phyloP scores from a whole-genome alignment of 2,113 vertebrate species.

The Polypterus senegalus region DNA sequence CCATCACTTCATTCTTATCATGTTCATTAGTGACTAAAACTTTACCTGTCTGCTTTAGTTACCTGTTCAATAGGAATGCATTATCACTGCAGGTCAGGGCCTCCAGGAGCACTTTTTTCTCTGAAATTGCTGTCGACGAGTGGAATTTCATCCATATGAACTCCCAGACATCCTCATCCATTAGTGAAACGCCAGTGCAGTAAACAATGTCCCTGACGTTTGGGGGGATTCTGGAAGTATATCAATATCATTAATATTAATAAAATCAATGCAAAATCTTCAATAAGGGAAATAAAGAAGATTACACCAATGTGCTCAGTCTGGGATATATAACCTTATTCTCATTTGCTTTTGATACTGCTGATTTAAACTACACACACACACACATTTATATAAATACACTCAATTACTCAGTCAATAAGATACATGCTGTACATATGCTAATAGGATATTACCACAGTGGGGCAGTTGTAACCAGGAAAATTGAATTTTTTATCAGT shows the following conservation, averaged over 20 bases:
- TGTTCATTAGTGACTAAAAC: too few relatives aligned
- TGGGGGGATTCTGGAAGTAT: constrained; percentile 69
- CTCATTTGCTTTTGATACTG: too few relatives aligned
- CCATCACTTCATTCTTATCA: too few relatives aligned
- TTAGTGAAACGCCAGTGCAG: constrained; percentile 89
- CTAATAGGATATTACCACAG: too few relatives aligned
- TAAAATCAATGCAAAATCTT: not conserved
- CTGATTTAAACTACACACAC: too few relatives aligned
- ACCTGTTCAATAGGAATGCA: constrained; percentile 83
- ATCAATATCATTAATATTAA: constrained; percentile 4
- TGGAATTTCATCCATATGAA: constrained; percentile 99
- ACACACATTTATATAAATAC: too few relatives aligned
- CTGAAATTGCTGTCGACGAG: constrained; percentile 76
- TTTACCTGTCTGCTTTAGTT: constrained; percentile 11
- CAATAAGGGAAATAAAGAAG: not conserved
- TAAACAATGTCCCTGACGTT: constrained; percentile 94
- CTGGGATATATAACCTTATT: too few relatives aligned
- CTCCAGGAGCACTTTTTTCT: constrained; percentile 92
- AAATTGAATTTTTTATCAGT: too few relatives aligned
- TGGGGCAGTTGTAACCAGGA: too few relatives aligned
- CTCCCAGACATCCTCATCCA: constrained; percentile 98
- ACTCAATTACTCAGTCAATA: too few relatives aligned
- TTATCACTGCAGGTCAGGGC: constrained; percentile 92
- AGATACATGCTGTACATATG: too few relatives aligned
- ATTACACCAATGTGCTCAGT: too few relatives aligned